phyloP scores from a whole-genome alignment of 35 echinoderm and acorn worm species.

The Ophiothrix spiculata region DNA sequence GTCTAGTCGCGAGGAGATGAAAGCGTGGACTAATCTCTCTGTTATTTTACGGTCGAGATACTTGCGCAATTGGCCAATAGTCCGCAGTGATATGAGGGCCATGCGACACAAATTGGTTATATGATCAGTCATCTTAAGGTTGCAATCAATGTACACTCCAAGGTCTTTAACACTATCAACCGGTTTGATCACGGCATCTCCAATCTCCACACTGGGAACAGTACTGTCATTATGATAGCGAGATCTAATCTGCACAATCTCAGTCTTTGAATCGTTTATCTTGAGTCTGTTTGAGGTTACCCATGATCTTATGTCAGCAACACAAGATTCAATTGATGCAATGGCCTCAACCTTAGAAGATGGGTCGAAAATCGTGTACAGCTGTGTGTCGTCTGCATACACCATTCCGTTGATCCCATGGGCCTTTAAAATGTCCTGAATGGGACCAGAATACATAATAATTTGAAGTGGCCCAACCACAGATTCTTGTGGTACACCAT shows the following conservation, averaged over 20 bases:
- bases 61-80: not conserved
- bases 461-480: conserved; percentile 20
- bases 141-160: not conserved
- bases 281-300: conserved; percentile 14
- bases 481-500: conserved; percentile 37
- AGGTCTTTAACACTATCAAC: not conserved
- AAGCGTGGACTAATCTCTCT: conserved; percentile 8
- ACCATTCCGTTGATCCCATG: conserved; percentile 16
- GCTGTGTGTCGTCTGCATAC: conserved; percentile 48
- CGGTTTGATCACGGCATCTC: not conserved
- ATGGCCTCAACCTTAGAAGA: not conserved
- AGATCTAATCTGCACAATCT: conserved; percentile 12
- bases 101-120: not conserved
- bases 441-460: conserved; percentile 29
- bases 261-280: conserved; percentile 26
- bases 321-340: conserved; percentile 8
- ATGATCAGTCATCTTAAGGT: not conserved
- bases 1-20: conserved; percentile 3
- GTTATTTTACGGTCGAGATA: not conserved
- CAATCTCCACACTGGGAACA: not conserved
- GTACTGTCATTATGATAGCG: not conserved
- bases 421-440: conserved; percentile 16
- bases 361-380: conserved; percentile 19
- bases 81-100: not conserved
- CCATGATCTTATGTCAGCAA: conserved; percentile 16